Conservation (phyloP, 35 echinoderm and acorn worm species). For the Heliocidaris erythrogramma region DNA sequence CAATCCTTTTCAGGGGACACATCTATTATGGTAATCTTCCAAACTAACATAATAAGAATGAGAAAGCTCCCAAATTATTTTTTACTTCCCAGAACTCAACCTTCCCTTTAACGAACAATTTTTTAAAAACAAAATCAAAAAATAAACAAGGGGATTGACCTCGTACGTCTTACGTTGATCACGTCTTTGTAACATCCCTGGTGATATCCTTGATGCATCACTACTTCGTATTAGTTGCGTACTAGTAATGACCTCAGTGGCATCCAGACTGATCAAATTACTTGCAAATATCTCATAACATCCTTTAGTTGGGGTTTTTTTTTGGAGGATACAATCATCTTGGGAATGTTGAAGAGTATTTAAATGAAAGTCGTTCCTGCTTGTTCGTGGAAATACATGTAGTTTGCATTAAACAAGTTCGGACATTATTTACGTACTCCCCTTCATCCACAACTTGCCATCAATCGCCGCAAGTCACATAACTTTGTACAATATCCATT, state of each 20-base stretch:
- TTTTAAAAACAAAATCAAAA: too few relatives aligned
- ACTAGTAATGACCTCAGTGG: background rate
- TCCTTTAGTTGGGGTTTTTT: background rate
- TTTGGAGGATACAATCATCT: background rate
- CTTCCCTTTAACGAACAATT: too few relatives aligned
- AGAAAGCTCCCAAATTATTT: too few relatives aligned
- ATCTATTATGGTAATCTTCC: too few relatives aligned
- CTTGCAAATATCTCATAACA: background rate
- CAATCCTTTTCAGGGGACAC: too few relatives aligned
- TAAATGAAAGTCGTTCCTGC: background rate
- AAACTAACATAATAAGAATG: too few relatives aligned
- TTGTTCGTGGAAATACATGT: background rate
- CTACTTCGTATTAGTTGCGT: background rate
- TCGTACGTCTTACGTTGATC: background rate
- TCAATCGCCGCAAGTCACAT: too few relatives aligned
- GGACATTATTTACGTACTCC: background rate
- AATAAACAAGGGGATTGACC: background rate
- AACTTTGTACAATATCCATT: too few relatives aligned
- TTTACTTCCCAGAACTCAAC: too few relatives aligned
- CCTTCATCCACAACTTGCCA: background rate
- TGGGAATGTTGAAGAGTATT: background rate
- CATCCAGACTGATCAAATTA: background rate
- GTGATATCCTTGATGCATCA: background rate
- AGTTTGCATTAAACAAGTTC: background rate
- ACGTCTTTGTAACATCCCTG: background rate